Evolutionary conservation across 2,888 invertebrate species (phyloP), one percentile per base, ranked within the genome.

Genomic region (Aporophyla nigra): DNA sequence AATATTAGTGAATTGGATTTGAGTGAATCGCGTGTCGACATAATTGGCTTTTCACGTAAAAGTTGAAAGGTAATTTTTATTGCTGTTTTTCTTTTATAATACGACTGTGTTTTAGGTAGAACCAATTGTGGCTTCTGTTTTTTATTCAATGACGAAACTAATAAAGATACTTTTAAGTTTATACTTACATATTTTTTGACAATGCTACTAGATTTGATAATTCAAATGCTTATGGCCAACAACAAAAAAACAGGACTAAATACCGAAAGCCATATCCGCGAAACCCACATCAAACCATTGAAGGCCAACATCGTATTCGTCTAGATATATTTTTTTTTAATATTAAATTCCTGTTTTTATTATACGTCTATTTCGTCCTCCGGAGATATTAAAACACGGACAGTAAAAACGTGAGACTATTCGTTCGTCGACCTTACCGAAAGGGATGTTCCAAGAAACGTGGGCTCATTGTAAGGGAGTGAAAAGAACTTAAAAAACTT

Each of bases 11-110:
- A 84, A 87, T 88, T 89, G 89, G 82, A 88, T 88, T 90, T 89
- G 88, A 89, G 85, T 90, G 79, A 90, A 87, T 90, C 85, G 90
- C 88, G 90, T 90, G 91, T 87, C 83, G 73, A 81, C 82, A 73
- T 90, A 86, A 89, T 88, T 86, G 83, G 84, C 77, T 84, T 81
- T 88, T 83, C 85, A 86, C 86, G 88, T 88, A 85, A 86, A 89
- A 85, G 84, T 87, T 87, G 70, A 86, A 90, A 90, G 91, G 90
- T 92, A 91, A 86, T 86, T 85, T 79, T 82, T 78, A 82, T 76
- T 83, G 83, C 83, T 84, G 54, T 77, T 69, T 76, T 80, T 80
- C n/a, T 33, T 77, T 82, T 65, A 56, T 73, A 53, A 46, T 63
- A 65, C 16, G 14, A 16, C 54, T 56, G 58, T 14, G 33, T 67